Evolutionary conservation across 1,140 invertebrate genomes (phyloP), one percentile per base, ranked within the genome.

Genomic region (Neomicropteryx cornuta): DNA sequence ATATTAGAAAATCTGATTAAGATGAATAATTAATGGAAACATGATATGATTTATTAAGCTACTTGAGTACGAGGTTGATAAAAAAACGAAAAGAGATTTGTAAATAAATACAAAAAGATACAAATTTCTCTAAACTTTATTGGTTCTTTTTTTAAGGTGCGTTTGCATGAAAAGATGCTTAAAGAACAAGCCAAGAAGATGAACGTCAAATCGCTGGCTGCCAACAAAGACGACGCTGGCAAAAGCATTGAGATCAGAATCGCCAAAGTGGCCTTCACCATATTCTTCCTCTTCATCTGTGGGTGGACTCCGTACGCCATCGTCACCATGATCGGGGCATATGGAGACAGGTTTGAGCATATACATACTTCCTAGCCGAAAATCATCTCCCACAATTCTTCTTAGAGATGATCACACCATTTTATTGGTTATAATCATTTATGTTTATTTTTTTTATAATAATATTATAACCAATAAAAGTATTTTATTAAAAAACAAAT

Each of bases 171-270:
- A 50, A 76, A 77, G 49, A 83, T 87, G 73, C 70, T 90, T 29
- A 68, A 73, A 27, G 77, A 80, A 14, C 81, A 85, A 70, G 82
- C 82, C 0, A 83, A 82, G 57, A 84, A 83, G 52, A 87, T 86
- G 83, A 87, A 87, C 47, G 77, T 86, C 0, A 82, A 83, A 48
- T 83, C 79, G 0, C 52, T 87, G 3, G 70, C 77, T 8, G 72
- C 73, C 1, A 81, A 81, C 55, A 73, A 80, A 47, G 79, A 78
- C 31, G 71, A 75, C 28, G 72, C 74, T 1, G 59, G 68, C 33
- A 70, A 75, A 37, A 79, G 76, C 40, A 73, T 79, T 2, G 81
- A 85, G 51, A 73, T 85, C 21, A 68, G 76, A 41, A 83, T 84
- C 37, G 79, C 81, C 5, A 84, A 85, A 56, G 79, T 81, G 0